Evolutionary conservation across 2,888 invertebrate species (phyloP).

Genomic region (Caenorhabditis plicata): DNA sequence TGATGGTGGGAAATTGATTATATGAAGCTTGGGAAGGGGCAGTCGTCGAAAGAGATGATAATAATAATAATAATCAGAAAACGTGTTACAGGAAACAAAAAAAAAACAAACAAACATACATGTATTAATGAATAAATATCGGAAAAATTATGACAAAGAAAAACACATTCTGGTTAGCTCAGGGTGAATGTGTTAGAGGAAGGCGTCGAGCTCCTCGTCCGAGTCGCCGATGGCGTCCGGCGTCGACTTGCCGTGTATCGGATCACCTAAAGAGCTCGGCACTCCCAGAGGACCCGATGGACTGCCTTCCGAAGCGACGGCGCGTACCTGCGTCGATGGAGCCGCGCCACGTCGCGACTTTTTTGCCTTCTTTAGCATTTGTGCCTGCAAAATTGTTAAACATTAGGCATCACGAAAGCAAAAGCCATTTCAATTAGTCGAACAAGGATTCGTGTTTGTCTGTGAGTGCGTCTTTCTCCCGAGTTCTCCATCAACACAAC

Average conservation of each 20-base stretch:
- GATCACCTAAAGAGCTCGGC: constrained; percentile 40
- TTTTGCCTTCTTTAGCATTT: constrained; percentile 99
- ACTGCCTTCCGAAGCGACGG: constrained; percentile 53
- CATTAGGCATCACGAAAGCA: constrained; percentile 27
- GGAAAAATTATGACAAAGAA: not conserved
- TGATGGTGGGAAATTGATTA: too few relatives aligned
- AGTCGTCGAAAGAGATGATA: too few relatives aligned
- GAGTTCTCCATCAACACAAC: too few relatives aligned
- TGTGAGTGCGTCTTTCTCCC: too few relatives aligned
- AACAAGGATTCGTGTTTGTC: constrained; percentile 5
- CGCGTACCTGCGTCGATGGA: constrained; percentile 36
- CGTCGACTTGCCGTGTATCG: constrained; percentile 53
- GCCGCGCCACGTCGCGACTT: constrained; percentile 53
- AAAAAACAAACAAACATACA: not conserved
- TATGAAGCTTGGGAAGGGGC: too few relatives aligned
- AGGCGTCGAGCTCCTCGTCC: constrained; percentile 60
- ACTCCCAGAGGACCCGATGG: constrained; percentile 43
- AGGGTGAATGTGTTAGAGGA: constrained; percentile 36
- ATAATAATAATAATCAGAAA: too few relatives aligned
- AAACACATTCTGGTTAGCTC: not conserved
- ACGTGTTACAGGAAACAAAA: too few relatives aligned
- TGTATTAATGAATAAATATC: not conserved
- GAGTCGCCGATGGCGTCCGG: constrained; percentile 59
- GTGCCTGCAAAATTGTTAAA: constrained; percentile 75
- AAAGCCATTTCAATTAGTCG: constrained; percentile 5